Evolutionary conservation across 92 coral and sea anemone genomes (phyloP).

Genomic region (Parazoanthus darwini): DNA sequence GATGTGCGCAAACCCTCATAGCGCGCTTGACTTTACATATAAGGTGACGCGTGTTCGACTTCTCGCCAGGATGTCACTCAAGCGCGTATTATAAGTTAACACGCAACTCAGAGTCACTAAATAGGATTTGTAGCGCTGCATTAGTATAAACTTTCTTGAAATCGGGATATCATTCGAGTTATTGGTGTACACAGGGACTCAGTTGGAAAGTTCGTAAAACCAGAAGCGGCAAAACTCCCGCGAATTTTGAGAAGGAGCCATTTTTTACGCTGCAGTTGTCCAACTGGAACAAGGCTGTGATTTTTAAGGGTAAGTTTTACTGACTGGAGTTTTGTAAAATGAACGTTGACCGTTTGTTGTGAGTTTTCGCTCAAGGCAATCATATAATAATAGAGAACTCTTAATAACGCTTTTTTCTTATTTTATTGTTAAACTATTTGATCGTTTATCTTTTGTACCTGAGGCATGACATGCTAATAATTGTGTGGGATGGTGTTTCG

Average conservation of each 20-base stretch:
- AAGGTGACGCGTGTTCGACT: slow-evolving; percentile 55
- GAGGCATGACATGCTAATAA: slow-evolving; percentile 25
- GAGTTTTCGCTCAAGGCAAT: slow-evolving; percentile 9
- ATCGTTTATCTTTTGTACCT: slow-evolving; percentile 12
- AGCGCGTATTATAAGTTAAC: slow-evolving; percentile 48
- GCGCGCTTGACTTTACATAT: slow-evolving; percentile 56
- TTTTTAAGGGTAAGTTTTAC: not conserved
- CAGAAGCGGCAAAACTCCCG: not conserved
- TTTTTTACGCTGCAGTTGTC: not conserved
- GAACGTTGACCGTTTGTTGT: not conserved
- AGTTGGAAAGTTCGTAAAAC: slow-evolving; percentile 1
- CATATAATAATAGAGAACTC: not conserved
- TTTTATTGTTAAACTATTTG: slow-evolving; percentile 27
- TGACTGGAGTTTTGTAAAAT: not conserved
- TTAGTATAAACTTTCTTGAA: slow-evolving; percentile 39
- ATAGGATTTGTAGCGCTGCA: slow-evolving; percentile 59
- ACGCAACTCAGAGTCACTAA: slow-evolving; percentile 57
- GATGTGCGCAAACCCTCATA: slow-evolving; percentile 32
- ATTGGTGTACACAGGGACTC: slow-evolving; percentile 16
- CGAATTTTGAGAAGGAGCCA: not conserved
- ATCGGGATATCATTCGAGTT: slow-evolving; percentile 12
- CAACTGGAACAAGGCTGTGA: not conserved
- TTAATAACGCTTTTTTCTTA: slow-evolving; percentile 17
- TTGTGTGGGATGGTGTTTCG: not conserved
- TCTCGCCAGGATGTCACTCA: slow-evolving; percentile 60